A percentile compares a stretch with the other conserved stretches of the same genome.
Conservation (phyloP, 2,888 invertebrate species). For the Gari tellinella region DNA sequence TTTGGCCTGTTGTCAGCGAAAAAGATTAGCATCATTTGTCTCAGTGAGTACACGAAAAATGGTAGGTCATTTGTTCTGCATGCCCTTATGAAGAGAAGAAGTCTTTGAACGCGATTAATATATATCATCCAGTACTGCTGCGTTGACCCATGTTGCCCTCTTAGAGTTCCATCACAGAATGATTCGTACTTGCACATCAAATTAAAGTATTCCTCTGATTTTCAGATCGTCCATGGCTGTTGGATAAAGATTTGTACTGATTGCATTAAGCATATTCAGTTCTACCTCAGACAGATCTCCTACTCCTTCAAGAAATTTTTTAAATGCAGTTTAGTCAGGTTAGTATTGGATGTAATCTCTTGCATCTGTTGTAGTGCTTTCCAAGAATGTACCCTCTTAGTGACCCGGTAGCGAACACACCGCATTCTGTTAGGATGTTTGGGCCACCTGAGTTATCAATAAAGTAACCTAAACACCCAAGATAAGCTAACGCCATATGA, state of each 20-base stretch:
- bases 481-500: slow-evolving; percentile 57
- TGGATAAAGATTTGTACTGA: background rate
- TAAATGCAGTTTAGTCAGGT: slow-evolving; percentile 48
- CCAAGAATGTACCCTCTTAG: slow-evolving; percentile 50
- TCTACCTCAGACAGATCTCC: slow-evolving; percentile 2
- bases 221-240: background rate
- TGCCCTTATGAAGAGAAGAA: too few relatives aligned
- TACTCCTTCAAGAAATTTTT: slow-evolving; percentile 22
- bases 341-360: slow-evolving; percentile 51
- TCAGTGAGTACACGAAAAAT: too few relatives aligned
- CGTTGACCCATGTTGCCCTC: too few relatives aligned
- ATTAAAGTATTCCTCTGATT: slow-evolving; percentile 4
- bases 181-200: slow-evolving; percentile 15
- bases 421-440: slow-evolving; percentile 52
- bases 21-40: too few relatives aligned
- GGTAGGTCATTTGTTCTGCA: too few relatives aligned
- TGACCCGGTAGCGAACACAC: slow-evolving; percentile 54
- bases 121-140: too few relatives aligned
- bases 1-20: too few relatives aligned
- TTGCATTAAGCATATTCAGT: background rate
- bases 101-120: too few relatives aligned
- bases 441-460: slow-evolving; percentile 78
- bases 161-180: slow-evolving; percentile 3
- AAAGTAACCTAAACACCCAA: slow-evolving; percentile 54
- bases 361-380: slow-evolving; percentile 49